A percentile compares a stretch with the other conserved stretches of the same genome.
Evolutionary conservation across 2,113 vertebrate genomes (phyloP).

Genomic region (Felis chaus): DNA sequence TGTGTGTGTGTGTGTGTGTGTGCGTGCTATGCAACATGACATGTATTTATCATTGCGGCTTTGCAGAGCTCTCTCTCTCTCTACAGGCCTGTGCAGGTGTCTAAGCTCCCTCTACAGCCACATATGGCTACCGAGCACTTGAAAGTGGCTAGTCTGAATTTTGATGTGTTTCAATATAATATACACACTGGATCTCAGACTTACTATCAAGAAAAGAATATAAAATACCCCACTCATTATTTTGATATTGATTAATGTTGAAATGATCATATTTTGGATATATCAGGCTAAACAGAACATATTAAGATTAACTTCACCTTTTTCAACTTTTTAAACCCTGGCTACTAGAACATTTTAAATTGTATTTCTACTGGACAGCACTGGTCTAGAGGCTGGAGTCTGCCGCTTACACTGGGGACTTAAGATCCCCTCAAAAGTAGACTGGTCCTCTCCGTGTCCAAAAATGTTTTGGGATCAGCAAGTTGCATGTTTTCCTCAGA

Average conservation of each 20-base stretch:
- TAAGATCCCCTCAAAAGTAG: not conserved
- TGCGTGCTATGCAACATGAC: not conserved
- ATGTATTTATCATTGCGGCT: not conserved
- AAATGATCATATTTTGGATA: conserved; percentile 24
- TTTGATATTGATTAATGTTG: conserved; percentile 32
- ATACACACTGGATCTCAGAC: conserved; percentile 6
- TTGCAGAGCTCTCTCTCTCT: not conserved
- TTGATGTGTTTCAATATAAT: not conserved
- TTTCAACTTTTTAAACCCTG: not conserved
- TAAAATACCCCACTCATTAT: conserved; percentile 11
- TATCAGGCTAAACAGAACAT: not conserved
- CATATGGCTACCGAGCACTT: not conserved
- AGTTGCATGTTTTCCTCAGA: conserved; percentile 9
- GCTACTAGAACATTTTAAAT: conserved; percentile 10
- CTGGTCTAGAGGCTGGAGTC: not conserved
- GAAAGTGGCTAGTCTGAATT: conserved; percentile 22
- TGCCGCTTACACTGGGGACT: not conserved
- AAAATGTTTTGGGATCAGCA: not conserved
- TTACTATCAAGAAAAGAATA: not conserved
- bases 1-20: not conserved
- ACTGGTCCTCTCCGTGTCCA: not conserved
- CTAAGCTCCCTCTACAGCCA: conserved; percentile 36
- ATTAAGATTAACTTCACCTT: conserved; percentile 1
- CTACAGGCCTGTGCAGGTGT: not conserved
- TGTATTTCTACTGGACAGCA: not conserved